phyloP scores from a whole-genome alignment of 2,113 vertebrate species.

The Chamaea fasciata region DNA sequence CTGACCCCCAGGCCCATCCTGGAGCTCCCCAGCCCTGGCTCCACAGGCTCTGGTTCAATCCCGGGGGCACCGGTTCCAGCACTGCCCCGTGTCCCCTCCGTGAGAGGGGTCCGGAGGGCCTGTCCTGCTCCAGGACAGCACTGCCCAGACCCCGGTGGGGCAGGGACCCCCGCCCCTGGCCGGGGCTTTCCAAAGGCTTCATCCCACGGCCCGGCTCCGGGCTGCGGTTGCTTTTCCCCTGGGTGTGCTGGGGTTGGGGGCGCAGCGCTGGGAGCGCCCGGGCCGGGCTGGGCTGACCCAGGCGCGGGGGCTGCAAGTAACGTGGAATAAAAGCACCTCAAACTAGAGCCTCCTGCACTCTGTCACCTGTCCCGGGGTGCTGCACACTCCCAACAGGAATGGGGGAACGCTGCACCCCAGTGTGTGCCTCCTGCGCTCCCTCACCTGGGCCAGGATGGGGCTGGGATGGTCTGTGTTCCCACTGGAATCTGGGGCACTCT shows the following conservation, averaged over 20 bases:
- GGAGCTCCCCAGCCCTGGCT: neutral
- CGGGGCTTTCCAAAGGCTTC: neutral
- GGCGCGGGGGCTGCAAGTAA: constrained; percentile 7
- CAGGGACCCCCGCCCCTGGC: neutral
- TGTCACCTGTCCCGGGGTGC: neutral
- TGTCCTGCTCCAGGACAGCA: neutral
- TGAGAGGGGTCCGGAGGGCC: rapidly evolving
- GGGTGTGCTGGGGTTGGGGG: constrained; percentile 20
- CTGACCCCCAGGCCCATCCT: neutral
- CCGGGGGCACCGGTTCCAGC: rapidly evolving
- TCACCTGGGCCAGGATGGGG: neutral
- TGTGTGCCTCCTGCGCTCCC: rapidly evolving
- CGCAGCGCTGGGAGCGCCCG: neutral
- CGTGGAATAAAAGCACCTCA: constrained; percentile 70
- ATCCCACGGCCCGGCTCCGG: neutral
- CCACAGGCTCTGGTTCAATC: rapidly evolving
- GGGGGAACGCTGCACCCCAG: neutral
- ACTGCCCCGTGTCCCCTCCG: rapidly evolving
- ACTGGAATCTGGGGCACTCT: neutral
- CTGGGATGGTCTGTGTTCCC: neutral
- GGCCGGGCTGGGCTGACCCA: neutral
- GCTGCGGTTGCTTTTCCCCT: constrained; percentile 38
- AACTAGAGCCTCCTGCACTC: neutral
- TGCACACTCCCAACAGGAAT: neutral
- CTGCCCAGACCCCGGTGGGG: neutral